Evolutionary conservation across 2,113 vertebrate species (phyloP).

Genomic region (Thamnophis sirtalis): DNA sequence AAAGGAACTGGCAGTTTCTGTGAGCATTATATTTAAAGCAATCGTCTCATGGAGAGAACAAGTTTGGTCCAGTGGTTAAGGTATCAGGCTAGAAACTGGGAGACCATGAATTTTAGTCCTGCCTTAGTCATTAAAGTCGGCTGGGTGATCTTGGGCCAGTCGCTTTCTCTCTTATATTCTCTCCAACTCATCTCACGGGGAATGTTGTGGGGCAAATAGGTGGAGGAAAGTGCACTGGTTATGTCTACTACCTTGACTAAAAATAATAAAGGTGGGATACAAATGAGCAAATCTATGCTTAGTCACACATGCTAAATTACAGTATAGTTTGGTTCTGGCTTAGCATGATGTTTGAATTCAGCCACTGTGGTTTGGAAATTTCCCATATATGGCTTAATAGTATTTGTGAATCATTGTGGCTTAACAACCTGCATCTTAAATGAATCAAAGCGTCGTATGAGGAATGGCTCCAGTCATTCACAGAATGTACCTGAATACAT

Average conservation of each 20-base stretch:
- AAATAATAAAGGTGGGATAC: background rate
- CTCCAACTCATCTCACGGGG: background rate
- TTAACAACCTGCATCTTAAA: background rate
- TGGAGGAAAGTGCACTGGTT: background rate
- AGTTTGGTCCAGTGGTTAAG: background rate
- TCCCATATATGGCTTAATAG: background rate
- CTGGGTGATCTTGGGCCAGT: background rate
- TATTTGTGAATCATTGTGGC: background rate
- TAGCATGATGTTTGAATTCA: background rate
- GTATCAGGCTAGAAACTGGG: background rate
- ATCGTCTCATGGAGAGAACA: background rate
- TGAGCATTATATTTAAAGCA: background rate
- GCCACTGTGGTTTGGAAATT: background rate
- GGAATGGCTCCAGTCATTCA: background rate
- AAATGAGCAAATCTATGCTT: background rate
- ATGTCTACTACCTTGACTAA: background rate
- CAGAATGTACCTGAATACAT: background rate
- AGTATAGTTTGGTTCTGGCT: background rate
- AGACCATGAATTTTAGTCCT: background rate
- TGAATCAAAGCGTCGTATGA: background rate
- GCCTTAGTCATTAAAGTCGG: background rate
- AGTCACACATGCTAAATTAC: background rate
- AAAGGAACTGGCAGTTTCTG: background rate
- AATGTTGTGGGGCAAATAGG: background rate
- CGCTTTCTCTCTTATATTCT: background rate